Evolutionary conservation across 2,113 vertebrate species (phyloP).

Genomic region (Paradisaea rubra): DNA sequence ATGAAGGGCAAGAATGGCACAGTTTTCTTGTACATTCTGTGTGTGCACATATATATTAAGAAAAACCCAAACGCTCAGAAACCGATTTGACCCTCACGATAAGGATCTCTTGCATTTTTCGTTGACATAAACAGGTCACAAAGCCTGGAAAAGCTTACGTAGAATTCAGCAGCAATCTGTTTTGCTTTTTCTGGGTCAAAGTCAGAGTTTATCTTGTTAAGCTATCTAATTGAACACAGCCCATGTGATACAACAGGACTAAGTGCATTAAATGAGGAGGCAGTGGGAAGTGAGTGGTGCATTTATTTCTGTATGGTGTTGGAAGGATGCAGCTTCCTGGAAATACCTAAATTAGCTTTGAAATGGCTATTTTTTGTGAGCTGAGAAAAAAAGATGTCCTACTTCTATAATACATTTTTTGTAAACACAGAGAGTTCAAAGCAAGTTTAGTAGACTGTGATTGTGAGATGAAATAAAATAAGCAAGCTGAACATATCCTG

Average conservation of each 20-base stretch:
- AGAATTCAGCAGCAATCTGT: conserved; percentile 46
- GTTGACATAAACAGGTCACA: conserved; percentile 72
- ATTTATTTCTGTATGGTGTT: not conserved
- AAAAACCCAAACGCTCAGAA: conserved; percentile 33
- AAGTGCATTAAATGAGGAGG: conserved; percentile 59
- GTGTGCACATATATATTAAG: not conserved
- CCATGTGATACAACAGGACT: conserved; percentile 50
- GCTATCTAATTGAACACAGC: conserved; percentile 71
- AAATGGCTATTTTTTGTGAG: not conserved
- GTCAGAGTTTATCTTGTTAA: conserved; percentile 74
- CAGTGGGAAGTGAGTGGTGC: not conserved
- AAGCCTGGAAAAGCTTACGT: conserved; percentile 25
- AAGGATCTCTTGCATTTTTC: conserved; percentile 63
- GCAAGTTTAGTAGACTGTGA: not conserved
- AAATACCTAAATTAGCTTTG: not conserved
- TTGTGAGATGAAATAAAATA: not conserved
- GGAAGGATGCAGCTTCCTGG: not conserved
- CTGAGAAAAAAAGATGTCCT: not conserved
- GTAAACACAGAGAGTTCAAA: not conserved
- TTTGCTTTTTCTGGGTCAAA: conserved; percentile 70
- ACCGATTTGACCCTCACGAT: conserved; percentile 40
- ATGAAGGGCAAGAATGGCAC: conserved; percentile 27
- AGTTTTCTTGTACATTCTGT: conserved; percentile 10
- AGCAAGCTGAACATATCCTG: not conserved
- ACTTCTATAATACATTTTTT: not conserved